Evolutionary conservation across 2,888 invertebrate genomes (phyloP).

Genomic region (Drosophila nr. medialis): DNA sequence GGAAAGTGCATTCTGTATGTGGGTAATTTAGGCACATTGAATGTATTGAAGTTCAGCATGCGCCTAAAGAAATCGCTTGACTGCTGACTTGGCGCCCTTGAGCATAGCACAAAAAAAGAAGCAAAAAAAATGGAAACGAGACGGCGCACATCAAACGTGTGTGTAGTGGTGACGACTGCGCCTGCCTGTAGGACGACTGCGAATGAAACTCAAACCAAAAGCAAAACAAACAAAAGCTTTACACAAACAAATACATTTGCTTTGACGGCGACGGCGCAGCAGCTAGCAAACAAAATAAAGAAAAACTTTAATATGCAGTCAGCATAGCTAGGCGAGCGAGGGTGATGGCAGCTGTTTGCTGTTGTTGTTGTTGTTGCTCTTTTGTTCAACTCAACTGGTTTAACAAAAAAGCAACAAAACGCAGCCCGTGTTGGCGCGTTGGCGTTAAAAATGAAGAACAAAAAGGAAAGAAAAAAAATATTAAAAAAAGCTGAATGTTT

Average conservation of each 20-base stretch:
- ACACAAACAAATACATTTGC: conserved; percentile 32
- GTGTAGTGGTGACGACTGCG: conserved; percentile 1
- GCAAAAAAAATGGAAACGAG: background rate
- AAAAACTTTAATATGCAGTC: conserved; percentile 69
- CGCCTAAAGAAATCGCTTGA: background rate
- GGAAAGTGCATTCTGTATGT: background rate
- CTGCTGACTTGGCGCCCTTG: background rate
- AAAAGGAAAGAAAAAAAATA: conserved; percentile 25
- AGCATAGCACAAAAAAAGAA: background rate
- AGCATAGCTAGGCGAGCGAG: conserved; percentile 51
- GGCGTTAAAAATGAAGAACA: conserved; percentile 66
- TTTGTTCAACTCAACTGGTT: conserved; percentile 68
- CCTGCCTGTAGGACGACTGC: conserved; percentile 29
- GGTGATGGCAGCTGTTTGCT: conserved; percentile 45
- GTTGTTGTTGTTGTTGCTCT: conserved; percentile 46
- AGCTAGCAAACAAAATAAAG: conserved; percentile 40
- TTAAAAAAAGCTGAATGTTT: conserved; percentile 48
- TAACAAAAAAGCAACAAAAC: conserved; percentile 60
- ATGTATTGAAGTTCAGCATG: background rate
- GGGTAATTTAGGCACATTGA: background rate
- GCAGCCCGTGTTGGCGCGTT: conserved; percentile 53
- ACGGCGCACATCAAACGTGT: conserved; percentile 17
- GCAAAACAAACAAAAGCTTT: conserved; percentile 56
- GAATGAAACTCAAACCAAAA: conserved; percentile 30
- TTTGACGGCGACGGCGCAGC: conserved; percentile 42